Conservation (phyloP, 2,888 invertebrate species). For the Ophion costatus region DNA sequence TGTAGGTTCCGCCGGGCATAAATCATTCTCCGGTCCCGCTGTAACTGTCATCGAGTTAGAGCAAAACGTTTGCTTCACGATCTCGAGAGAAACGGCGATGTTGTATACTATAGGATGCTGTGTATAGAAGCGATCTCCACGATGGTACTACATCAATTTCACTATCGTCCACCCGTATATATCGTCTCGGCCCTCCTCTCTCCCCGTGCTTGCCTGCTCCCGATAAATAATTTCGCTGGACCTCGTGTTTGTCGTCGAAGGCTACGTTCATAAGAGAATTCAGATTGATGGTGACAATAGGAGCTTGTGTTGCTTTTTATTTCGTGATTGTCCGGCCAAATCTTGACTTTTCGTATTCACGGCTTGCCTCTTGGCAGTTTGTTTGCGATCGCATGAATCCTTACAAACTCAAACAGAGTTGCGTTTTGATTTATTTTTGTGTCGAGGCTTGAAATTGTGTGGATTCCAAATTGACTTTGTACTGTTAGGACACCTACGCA, state of each 20-base stretch:
- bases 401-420: background rate
- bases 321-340: background rate
- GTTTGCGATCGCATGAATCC: background rate
- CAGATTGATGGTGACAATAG: conserved; percentile 31
- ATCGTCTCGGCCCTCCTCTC: conserved; percentile 4
- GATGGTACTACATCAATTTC: conserved; percentile 63
- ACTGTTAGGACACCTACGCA: too few relatives aligned
- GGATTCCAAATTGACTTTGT: background rate
- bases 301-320: background rate
- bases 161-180: conserved; percentile 58
- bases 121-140: conserved; percentile 40
- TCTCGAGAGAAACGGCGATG: conserved; percentile 58
- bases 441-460: background rate
- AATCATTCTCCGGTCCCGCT: conserved; percentile 64
- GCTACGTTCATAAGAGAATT: conserved; percentile 41
- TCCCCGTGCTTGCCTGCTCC: background rate
- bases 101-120: conserved; percentile 22
- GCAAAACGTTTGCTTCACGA: conserved; percentile 60
- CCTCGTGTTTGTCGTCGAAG: conserved; percentile 39
- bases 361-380: background rate
- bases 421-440: background rate
- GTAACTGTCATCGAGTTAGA: conserved; percentile 68
- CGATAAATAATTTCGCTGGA: conserved; percentile 18
- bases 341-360: background rate
- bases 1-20: conserved; percentile 58